Percentiles rank a stretch among this genome's conserved stretches.
Conservation (phyloP, 2,113 vertebrate species). For the Amblyopsis rosae region DNA sequence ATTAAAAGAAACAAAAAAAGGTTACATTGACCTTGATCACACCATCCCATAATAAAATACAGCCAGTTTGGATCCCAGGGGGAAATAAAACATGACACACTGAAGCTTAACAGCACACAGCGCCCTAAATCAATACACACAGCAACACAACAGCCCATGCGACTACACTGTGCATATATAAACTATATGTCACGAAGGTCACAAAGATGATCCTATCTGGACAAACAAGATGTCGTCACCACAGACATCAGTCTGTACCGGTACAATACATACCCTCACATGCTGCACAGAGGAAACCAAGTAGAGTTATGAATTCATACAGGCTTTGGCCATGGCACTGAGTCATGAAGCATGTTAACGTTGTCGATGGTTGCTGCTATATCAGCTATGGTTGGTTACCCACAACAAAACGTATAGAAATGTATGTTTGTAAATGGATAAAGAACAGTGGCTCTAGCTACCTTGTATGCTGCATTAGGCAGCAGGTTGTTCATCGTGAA, state of each 20-base stretch:
- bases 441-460: constrained; percentile 26
- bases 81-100: neutral
- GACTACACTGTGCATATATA: too few species aligned
- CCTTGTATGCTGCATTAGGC: constrained; percentile 95
- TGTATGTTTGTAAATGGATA: neutral
- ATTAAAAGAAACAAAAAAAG: constrained; percentile 18
- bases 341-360: too few species aligned
- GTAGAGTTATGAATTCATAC: constrained; percentile 40
- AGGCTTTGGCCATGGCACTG: neutral
- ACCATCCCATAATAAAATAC: neutral
- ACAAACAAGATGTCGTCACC: constrained; percentile 43
- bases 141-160: constrained; percentile 5
- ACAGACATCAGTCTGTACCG: constrained; percentile 30
- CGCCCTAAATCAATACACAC: neutral
- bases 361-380: too few species aligned
- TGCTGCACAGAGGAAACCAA: constrained; percentile 76
- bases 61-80: neutral
- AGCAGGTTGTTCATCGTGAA: constrained; percentile 98
- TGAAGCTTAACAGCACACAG: too few species aligned
- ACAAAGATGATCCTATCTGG: constrained; percentile 19
- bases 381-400: too few species aligned
- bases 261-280: constrained; percentile 76
- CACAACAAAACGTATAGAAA: too few species aligned
- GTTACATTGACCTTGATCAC: neutral
- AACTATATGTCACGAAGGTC: neutral